Percentiles rank a stretch among this genome's conserved stretches.
These are phyloP conservation scores for Hetaerina americana DNA, from an alignment of 1,140 invertebrate species.

Conservation along the genomic window DNA sequence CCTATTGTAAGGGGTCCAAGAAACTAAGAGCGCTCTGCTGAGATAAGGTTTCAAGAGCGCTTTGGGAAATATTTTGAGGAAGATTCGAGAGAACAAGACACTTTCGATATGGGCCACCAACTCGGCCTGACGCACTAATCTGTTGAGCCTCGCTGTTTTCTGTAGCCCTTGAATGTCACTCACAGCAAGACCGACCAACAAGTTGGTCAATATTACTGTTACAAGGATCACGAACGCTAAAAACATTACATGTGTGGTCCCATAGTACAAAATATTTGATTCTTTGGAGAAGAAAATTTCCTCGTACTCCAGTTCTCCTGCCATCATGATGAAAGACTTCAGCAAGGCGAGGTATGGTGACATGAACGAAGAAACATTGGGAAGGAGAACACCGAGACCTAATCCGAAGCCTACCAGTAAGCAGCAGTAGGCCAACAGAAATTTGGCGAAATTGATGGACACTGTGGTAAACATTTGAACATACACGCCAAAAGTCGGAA, in stretches of 20 bases:
- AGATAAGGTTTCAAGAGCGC: slow-evolving; percentile 48
- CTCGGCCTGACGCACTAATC: slow-evolving; percentile 64
- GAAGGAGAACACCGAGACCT: slow-evolving; percentile 63
- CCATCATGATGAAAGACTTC: slow-evolving; percentile 81
- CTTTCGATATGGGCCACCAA: slow-evolving; percentile 64
- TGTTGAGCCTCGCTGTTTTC: slow-evolving; percentile 62
- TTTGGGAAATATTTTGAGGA: slow-evolving; percentile 45
- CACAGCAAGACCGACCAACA: slow-evolving; percentile 72
- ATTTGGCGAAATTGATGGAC: slow-evolving; percentile 69
- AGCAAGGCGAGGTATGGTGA: slow-evolving; percentile 37
- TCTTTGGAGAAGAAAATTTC: slow-evolving; percentile 59
- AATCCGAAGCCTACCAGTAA: slow-evolving; percentile 63
- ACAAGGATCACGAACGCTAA: slow-evolving; percentile 64
- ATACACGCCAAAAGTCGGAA: slow-evolving; percentile 71
- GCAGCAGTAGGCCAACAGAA: slow-evolving; percentile 64
- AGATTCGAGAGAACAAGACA: slow-evolving; percentile 60
- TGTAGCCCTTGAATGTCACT: slow-evolving; percentile 73
- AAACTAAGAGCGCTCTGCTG: slow-evolving; percentile 51
- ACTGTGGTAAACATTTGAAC: slow-evolving; percentile 77
- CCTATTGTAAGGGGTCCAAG: slow-evolving; percentile 48
- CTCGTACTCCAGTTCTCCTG: slow-evolving; percentile 72
- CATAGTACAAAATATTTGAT: slow-evolving; percentile 36
- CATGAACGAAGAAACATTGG: slow-evolving; percentile 54
- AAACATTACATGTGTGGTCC: slow-evolving; percentile 60
- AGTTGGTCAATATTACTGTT: slow-evolving; percentile 71